Evolutionary conservation across 2,113 vertebrate species (phyloP).

Genomic region (Cyphomyrus plagiostoma): DNA sequence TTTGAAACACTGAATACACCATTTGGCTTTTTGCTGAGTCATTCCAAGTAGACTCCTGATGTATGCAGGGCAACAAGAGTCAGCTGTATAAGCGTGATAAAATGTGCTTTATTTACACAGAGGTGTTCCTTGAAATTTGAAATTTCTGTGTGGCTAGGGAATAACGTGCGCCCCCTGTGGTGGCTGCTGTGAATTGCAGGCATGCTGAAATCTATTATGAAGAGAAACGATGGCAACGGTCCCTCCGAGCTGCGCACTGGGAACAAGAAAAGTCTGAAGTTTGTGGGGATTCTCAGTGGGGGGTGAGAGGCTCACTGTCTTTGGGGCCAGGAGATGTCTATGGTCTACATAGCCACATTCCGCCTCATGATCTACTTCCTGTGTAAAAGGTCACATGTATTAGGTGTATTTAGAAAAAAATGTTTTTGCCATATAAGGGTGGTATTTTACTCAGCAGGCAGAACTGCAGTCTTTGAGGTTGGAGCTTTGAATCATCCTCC

Average conservation of each 20-base stretch:
- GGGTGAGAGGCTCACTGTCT: constrained; percentile 64
- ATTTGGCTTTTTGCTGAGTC: not conserved
- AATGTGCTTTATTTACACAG: not conserved
- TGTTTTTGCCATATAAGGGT: not conserved
- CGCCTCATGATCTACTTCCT: not conserved
- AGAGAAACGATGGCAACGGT: constrained; percentile 70
- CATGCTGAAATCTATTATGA: constrained; percentile 92
- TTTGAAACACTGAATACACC: not conserved
- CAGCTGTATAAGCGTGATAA: not conserved
- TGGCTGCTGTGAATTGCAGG: constrained; percentile 50
- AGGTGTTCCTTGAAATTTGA: constrained; percentile 6
- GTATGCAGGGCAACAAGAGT: not conserved
- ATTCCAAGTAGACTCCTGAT: not conserved
- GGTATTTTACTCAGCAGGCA: not conserved
- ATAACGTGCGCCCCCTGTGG: constrained; percentile 12
- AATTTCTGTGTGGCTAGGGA: not conserved
- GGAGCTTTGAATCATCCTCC: not conserved
- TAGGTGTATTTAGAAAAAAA: not conserved
- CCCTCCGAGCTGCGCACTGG: constrained; percentile 52
- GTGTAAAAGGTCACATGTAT: not conserved
- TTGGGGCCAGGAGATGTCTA: not conserved
- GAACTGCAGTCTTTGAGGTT: not conserved
- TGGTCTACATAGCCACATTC: not conserved
- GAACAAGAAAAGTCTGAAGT: constrained; percentile 87
- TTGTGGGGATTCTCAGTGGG: constrained; percentile 88